Base-by-base conservation (phyloP, 2,888 invertebrate species). In the Plusia festucae region DNA sequence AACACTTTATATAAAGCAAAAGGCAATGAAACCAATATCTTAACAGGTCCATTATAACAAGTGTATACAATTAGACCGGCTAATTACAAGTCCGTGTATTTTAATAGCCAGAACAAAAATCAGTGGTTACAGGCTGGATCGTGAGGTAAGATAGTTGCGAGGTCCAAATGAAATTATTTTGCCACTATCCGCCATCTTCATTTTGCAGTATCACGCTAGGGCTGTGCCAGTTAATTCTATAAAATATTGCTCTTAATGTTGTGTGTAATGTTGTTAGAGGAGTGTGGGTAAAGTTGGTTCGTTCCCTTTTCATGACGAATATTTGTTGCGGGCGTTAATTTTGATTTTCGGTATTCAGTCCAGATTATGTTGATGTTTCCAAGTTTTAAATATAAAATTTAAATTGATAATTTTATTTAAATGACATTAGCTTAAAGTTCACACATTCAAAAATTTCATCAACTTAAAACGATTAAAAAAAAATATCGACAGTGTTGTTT, bases 131-230 rank as follows among this genome's bases (percentile, higher is more conserved):
- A 56, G 54, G 62, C 70, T 72, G 73, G 85, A 77, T 83, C 78
- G 73, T 76, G 81, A 80, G 83, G 78, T 60, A 69, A 66, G 81
- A 72, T 69, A 60, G 60, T 81, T 75, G 71, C 68, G 75, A 78
- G 82, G 68, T 81, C 83, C 86, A 87, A 89, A 90, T 87, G 87
- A 88, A 90, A 90, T 91, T 90, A 91, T 91, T 90, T 88, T 84
- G 79, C 80, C 78, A 72, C 76, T 83, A 87, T 89, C 89, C 84
- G 67, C 82, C 84, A 88, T 88, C 89, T 90, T 86, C 83, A 86
- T 86, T 82, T 78, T 66, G 49, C 55, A 58, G 74, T 63, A 82
- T 78, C 78, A 73, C 69, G 75, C 73, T 70, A 86, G 84, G 85
- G 85, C 52, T 87, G 83, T 22, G 22, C 27, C 3, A 3, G 34